A percentile compares a stretch with the other conserved stretches of the same genome.
Conservation (phyloP, 2,113 vertebrate species). For the Macquaria australasica region DNA sequence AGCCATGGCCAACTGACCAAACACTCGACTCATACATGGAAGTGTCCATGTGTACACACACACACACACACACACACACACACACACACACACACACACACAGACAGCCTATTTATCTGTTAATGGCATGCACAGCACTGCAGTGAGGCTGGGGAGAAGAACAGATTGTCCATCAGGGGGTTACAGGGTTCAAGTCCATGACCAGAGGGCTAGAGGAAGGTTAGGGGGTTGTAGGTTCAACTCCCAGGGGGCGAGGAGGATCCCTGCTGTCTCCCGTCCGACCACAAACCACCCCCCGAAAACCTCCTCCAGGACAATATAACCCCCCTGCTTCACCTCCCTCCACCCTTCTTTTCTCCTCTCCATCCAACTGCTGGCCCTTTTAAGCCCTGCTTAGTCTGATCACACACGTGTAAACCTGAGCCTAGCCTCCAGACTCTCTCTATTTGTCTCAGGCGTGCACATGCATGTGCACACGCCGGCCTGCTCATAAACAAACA, state of each 20-base stretch:
- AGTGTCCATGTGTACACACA: not conserved
- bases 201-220: slow-evolving; percentile 76
- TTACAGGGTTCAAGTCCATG: slow-evolving; percentile 80
- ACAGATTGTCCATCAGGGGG: slow-evolving; percentile 80
- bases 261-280: slow-evolving; percentile 71
- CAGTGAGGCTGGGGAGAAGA: slow-evolving; percentile 57
- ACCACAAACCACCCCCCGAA: slow-evolving; percentile 25
- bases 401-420: slow-evolving; percentile 78
- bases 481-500: slow-evolving; percentile 42
- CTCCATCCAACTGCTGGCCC: slow-evolving; percentile 58
- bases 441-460: slow-evolving; percentile 49
- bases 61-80: slow-evolving; percentile 29
- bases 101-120: slow-evolving; percentile 68
- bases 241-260: slow-evolving; percentile 72
- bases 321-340: slow-evolving; percentile 24
- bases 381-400: slow-evolving; percentile 71
- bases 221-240: slow-evolving; percentile 77
- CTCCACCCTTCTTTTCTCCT: slow-evolving; percentile 28
- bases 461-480: slow-evolving; percentile 29
- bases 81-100: slow-evolving; percentile 29
- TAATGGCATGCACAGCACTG: slow-evolving; percentile 70
- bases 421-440: slow-evolving; percentile 62
- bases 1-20: slow-evolving; percentile 68
- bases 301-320: slow-evolving; percentile 66
- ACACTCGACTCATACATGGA: slow-evolving; percentile 58